Evolutionary conservation across 2,888 invertebrate genomes (phyloP), one percentile per base, ranked within the genome.

Genomic region (Liodrosophila aerea): DNA sequence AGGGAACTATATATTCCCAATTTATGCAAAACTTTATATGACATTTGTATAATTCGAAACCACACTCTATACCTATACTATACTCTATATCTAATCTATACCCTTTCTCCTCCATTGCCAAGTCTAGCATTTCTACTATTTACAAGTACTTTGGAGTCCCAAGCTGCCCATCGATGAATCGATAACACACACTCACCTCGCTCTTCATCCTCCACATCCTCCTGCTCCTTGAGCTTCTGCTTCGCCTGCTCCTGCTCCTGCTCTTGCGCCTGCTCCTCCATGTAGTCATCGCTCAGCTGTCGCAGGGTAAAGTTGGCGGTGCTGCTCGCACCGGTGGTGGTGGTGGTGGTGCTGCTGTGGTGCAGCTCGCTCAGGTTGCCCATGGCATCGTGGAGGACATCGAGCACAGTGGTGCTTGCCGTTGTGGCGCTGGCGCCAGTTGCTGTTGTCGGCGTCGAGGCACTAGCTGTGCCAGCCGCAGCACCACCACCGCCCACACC

Each of bases 151-250:
- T n/a, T n/a, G n/a, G n/a, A n/a, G n/a, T n/a, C n/a, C n/a, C 22
- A 22, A 22, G 22, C 22, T 5, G 22, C 22, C 22, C 22, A 22
- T 4, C 33, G 15, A 36, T 36, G 3, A 8, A 13, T 29, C 43
- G 22, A 43, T 29, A 29, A 9, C 9, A 30, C 3, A 40, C 27
- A 44, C 85, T 84, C 47, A 88, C 87, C 87, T 15, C 65, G 69
- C 51, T 87, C 87, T 46, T 76, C 77, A 60, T 87, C 83, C 53
- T 86, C 81, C 22, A 54, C 49, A 4, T 44, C 69, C 1, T 78
- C n/a, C 39, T 39, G 18, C 39, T 39, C 16, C 18, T 39, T 16
- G 2, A 9, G n/a, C 18, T 18, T 9, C 18, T 39, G 39, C 29
- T 7, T 29, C 7, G n/a, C n/a, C 18, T 39, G 16, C 18, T 39